Evolutionary conservation across 2,888 invertebrate species (phyloP), one percentile per base, ranked within the genome.

Genomic region (Empis livida): DNA sequence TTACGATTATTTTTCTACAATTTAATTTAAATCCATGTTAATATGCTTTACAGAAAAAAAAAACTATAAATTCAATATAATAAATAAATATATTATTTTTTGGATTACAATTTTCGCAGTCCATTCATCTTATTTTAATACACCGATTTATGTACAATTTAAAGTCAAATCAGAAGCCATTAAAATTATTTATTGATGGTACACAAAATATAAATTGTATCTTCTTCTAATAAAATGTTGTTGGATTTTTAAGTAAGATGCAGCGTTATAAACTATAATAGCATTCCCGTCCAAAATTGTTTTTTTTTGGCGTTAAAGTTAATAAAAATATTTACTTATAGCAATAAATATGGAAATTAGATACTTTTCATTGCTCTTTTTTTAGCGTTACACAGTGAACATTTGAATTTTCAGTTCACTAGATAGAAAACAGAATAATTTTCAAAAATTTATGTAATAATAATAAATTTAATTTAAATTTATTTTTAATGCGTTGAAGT

Each of bases 101-200:
- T 27, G 23, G 23, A 27, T 27, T 27, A 27, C 23, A 27, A 27
- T 27, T 27, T 27, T 27, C 23, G 23, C 23, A 27, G 23, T 27
- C 23, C 23, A 27, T 27, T 27, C 23, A 27, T 27, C 23, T 27
- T 27, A 27, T 27, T 27, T 27, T 27, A 39, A 17, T 17, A 39
- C 13, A 39, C 17, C 14, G 17, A 39, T 39, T 39, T 39, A 39
- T 17, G 39, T 17, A 39, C 17, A 39, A 39, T 39, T 39, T 39
- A 39, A 39, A 39, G 39, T 39, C 39, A 39, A 39, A 39, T 39
- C 39, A 39, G 39, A 39, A 10, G 17, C 39, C 39, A 39, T 39
- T 39, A 39, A 39, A 39, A 39, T 39, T 39, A 39, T 39, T 39
- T 39, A 39, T 39, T 39, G 39, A 17, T 17, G 17, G 39, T 39